phyloP scores from a whole-genome alignment of 2,797 vertebrate species.

The Valencia hispanica region DNA sequence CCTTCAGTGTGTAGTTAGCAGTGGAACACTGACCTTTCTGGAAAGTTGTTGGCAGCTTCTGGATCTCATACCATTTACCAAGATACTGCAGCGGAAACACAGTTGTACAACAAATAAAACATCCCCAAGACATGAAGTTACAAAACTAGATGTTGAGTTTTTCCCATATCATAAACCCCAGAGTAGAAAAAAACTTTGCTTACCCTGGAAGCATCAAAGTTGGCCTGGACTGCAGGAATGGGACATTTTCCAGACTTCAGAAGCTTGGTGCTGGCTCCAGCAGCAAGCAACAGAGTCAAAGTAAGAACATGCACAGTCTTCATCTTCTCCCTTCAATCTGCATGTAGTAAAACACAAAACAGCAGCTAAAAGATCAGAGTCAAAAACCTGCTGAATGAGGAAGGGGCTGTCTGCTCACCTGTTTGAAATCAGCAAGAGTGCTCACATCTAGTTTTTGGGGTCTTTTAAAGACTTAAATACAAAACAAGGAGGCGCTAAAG shows the following conservation, averaged over 20 bases:
- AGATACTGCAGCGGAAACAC: slow-evolving; percentile 76
- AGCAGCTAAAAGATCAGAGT: background rate
- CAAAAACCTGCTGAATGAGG: background rate
- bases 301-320: slow-evolving; percentile 67
- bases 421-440: slow-evolving; percentile 15
- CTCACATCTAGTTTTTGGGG: background rate
- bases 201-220: slow-evolving; percentile 74
- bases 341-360: slow-evolving; percentile 13
- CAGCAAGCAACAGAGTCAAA: slow-evolving; percentile 70
- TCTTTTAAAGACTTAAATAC: slow-evolving; percentile 55
- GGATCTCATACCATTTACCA: slow-evolving; percentile 88
- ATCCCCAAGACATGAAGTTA: background rate
- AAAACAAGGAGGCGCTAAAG: no score
- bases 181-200: slow-evolving; percentile 9
- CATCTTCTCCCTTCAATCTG: slow-evolving; percentile 64
- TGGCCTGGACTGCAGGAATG: slow-evolving; percentile 79
- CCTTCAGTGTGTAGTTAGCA: slow-evolving; percentile 80
- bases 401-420: slow-evolving; percentile 40
- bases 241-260: slow-evolving; percentile 82
- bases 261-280: slow-evolving; percentile 72
- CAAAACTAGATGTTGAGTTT: background rate
- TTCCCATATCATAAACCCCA: background rate
- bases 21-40: slow-evolving; percentile 84
- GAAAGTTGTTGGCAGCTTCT: slow-evolving; percentile 81
- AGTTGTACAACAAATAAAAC: background rate